Base-by-base conservation (phyloP, 35 echinoderm and acorn worm species). In the Lytechinus variegatus region DNA sequence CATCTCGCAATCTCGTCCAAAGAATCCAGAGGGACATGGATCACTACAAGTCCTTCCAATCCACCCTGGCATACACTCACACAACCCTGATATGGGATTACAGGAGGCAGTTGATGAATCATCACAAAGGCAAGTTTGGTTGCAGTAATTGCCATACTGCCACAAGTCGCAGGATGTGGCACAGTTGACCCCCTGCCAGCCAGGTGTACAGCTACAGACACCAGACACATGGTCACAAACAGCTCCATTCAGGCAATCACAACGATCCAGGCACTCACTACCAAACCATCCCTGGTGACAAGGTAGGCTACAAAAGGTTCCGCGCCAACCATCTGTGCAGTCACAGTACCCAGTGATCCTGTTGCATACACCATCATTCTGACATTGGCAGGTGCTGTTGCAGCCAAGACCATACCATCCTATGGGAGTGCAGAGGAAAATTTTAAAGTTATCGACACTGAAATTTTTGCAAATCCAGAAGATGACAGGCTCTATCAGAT, bases 161-260 rank as follows among this genome's bases (percentile, higher is more conserved):
- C 97, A 96, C 16, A 28, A 6, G 8, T 86, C 28, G 61, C 98
- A 99, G 51, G 96, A 14, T 4, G 21, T 86, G 53, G 96, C 79
- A 93, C 98, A 99, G 1, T 53, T 12, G 6, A 61, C 95, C 10
- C 98, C 97, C 44, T 61, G 95, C 89, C 96, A 98, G n/a, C 90
- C 91, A 6, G 96, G 79, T 29, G 95, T 71, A 87, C 97, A 98
- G 10, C 54, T 90, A 71, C 97, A 98, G 24, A 71, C 33, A 24
- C 97, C 97, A 24, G 88, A 93, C 27, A 97, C 94, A 86, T 97
- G 97, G 54, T 98, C 61, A 96, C 97, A 98, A 4, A n/a, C 58
- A 28, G 95, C 96, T 12, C 95, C 97, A 54, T 98, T 97, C 28
- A 57, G 12, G 66, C 97, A 97, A 16, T 27, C 56, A 54, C 97